phyloP scores from a whole-genome alignment of 2,888 invertebrate genomes.

The Andricus curvator region DNA sequence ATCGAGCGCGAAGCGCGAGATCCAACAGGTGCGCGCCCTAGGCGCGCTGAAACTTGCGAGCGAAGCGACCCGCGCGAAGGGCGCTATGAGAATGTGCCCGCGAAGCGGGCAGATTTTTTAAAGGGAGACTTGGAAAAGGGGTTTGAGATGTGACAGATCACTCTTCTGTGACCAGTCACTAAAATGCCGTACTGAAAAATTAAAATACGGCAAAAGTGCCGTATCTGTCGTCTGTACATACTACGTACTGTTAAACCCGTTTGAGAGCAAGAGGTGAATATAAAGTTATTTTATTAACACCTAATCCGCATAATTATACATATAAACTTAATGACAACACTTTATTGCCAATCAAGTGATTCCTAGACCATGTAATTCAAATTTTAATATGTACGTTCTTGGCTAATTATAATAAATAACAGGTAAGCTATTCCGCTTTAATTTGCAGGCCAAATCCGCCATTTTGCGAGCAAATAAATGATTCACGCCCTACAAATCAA shows the following conservation, averaged over 20 bases:
- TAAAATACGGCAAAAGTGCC: too few relatives aligned
- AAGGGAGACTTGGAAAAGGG: too few relatives aligned
- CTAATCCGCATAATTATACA: neutral
- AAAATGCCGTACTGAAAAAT: too few relatives aligned
- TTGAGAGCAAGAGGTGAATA: neutral
- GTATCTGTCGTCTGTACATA: too few relatives aligned
- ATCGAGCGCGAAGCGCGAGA: too few relatives aligned
- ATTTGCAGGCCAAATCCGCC: neutral
- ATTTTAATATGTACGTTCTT: neutral
- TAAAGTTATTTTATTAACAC: slow-evolving; percentile 1
- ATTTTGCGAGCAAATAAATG: neutral
- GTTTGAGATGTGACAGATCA: too few relatives aligned
- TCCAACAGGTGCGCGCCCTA: too few relatives aligned
- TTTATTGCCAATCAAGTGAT: neutral
- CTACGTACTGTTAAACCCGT: neutral
- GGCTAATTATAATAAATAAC: neutral
- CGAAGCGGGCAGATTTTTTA: too few relatives aligned
- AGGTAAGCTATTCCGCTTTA: neutral
- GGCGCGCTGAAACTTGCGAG: too few relatives aligned
- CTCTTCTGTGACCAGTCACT: too few relatives aligned
- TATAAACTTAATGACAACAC: neutral
- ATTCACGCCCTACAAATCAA: neutral
- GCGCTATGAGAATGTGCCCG: too few relatives aligned
- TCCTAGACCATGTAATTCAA: neutral
- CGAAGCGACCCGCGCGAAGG: too few relatives aligned